Conservation (phyloP, 2,888 invertebrate genomes). For the Drosophila anomalata region DNA sequence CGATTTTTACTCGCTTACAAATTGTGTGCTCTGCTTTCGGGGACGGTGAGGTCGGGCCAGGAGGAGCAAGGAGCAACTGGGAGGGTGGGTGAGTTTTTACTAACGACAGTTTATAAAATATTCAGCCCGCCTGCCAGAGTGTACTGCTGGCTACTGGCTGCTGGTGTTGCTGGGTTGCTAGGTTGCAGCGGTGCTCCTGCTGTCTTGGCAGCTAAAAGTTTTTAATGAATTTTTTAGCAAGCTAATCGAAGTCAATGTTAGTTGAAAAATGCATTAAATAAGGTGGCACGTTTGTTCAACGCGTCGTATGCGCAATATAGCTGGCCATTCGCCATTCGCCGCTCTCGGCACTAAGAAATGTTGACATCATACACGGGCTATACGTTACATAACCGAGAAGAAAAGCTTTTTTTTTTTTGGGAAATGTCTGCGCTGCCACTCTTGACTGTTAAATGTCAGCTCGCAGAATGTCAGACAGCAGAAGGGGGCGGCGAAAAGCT, state of each 20-base stretch:
- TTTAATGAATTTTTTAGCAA: constrained; percentile 75
- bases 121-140: constrained; percentile 60
- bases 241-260: constrained; percentile 74
- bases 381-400: not conserved
- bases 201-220: constrained; percentile 67
- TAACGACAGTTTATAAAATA: constrained; percentile 78
- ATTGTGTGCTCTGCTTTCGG: constrained; percentile 62
- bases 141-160: constrained; percentile 15
- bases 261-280: constrained; percentile 71
- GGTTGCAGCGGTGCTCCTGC: constrained; percentile 11
- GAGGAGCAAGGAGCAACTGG: not conserved
- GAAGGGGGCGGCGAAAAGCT: constrained; percentile 7
- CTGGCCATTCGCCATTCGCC: not conserved
- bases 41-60: constrained; percentile 1
- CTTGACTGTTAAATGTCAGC: constrained; percentile 30
- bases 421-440: constrained; percentile 13
- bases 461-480: constrained; percentile 32
- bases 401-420: not conserved
- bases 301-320: constrained; percentile 54
- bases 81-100: constrained; percentile 39
- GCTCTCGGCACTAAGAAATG: not conserved
- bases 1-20: constrained; percentile 52
- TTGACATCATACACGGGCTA: not conserved
- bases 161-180: not conserved
- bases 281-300: constrained; percentile 28